A percentile compares a stretch with the other conserved stretches of the same genome.
These are phyloP conservation scores for Stegostoma tigrinum DNA, from an alignment of 2,113 vertebrate species.

Conservation along the genomic window DNA sequence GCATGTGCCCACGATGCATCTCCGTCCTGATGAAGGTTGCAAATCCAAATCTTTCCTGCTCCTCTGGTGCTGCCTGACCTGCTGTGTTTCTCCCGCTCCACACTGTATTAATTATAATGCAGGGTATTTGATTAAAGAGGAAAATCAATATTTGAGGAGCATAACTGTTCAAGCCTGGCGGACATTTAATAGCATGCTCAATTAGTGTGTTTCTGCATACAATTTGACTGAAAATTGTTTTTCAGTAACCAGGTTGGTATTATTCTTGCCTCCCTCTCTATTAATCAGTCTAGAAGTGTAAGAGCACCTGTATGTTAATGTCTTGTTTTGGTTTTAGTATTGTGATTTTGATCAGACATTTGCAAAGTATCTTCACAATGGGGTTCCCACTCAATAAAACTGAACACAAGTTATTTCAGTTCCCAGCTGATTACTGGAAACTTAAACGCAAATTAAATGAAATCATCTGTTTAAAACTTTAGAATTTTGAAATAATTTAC, in stretches of 20 bases:
- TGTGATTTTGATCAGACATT: constrained; percentile 17
- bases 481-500: not conserved
- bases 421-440: not conserved
- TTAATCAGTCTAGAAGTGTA: not conserved
- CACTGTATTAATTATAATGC: too few relatives aligned
- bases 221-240: not conserved
- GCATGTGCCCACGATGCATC: too few relatives aligned
- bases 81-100: too few relatives aligned
- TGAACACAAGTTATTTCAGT: not conserved
- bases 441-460: constrained; percentile 4
- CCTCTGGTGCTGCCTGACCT: too few relatives aligned
- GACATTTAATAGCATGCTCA: not conserved
- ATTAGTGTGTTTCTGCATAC: not conserved
- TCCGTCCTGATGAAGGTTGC: too few relatives aligned
- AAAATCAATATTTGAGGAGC: not conserved
- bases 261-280: not conserved
- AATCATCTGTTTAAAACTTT: not conserved
- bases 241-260: not conserved
- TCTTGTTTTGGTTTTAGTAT: not conserved
- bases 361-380: not conserved
- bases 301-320: not conserved
- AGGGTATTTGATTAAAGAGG: not conserved
- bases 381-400: constrained; percentile 11
- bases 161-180: not conserved
- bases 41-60: too few relatives aligned